Percentiles rank a stretch among this genome's conserved stretches.
phyloP scores from a whole-genome alignment of 2,113 vertebrate genomes.

The Paradisaea rubra region DNA sequence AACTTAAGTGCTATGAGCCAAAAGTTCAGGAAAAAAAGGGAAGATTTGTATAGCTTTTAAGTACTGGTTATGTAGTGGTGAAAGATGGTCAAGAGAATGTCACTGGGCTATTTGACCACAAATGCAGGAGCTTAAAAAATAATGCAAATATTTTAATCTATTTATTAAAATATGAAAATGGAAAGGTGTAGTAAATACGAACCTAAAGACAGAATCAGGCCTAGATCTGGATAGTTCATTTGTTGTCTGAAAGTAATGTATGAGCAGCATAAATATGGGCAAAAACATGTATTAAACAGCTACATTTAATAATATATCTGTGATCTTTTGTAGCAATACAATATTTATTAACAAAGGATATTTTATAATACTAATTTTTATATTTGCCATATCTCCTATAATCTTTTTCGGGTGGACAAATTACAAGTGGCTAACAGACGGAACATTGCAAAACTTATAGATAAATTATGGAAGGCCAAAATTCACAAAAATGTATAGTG shows the following conservation, averaged over 20 bases:
- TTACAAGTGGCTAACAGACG: not conserved
- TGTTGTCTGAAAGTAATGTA: not conserved
- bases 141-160: not conserved
- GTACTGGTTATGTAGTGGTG: not conserved
- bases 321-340: not conserved
- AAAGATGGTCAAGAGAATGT: not conserved
- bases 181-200: not conserved
- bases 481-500: not conserved
- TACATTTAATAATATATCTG: not conserved
- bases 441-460: not conserved
- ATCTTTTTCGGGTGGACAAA: fast-evolving
- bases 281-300: not conserved
- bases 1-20: not conserved
- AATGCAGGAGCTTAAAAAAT: not conserved
- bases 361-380: not conserved
- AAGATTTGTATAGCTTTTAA: not conserved
- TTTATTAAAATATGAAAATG: not conserved
- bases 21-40: not conserved
- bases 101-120: not conserved
- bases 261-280: not conserved
- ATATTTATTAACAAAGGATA: not conserved
- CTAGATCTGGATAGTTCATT: not conserved
- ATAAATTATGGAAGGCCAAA: not conserved
- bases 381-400: not conserved
- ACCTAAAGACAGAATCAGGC: not conserved